A percentile compares a stretch with the other conserved stretches of the same genome.
phyloP scores from a whole-genome alignment of 37 sponge, comb jelly and placozoan genomes.

The Beroe forskalii region DNA sequence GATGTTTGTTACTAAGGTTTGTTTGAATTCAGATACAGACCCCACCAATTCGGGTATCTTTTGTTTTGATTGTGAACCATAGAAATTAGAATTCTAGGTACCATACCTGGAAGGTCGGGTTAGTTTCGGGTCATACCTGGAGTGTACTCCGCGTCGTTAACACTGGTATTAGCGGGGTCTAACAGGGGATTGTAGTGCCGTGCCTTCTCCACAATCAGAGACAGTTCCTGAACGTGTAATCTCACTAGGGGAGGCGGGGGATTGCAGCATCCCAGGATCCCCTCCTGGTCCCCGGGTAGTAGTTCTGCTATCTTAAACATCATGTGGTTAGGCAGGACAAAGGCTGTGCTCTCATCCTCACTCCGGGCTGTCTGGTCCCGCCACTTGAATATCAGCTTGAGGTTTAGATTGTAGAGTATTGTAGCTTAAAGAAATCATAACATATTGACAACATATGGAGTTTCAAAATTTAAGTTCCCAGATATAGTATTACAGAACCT shows the following conservation, averaged over 20 bases:
- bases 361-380: slow-evolving; percentile 79
- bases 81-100: no score
- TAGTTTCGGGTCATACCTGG: slow-evolving; percentile 51
- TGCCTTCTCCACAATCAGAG: slow-evolving; percentile 71
- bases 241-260: slow-evolving; percentile 86
- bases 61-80: no score
- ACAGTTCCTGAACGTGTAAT: slow-evolving; percentile 78
- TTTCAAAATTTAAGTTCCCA: no score
- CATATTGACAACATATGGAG: no score
- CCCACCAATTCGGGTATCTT: no score
- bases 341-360: slow-evolving; percentile 88
- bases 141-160: slow-evolving; percentile 39
- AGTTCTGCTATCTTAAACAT: slow-evolving; percentile 87
- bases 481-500: no score
- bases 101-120: no score
- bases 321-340: slow-evolving; percentile 94
- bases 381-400: slow-evolving; percentile 77
- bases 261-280: slow-evolving; percentile 86
- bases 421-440: background rate
- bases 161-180: slow-evolving; percentile 16
- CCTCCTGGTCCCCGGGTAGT: slow-evolving; percentile 70
- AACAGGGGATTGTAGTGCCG: slow-evolving; percentile 66
- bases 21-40: no score
- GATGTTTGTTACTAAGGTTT: no score
- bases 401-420: background rate